A percentile compares a stretch with the other conserved stretches of the same genome.
Conservation (phyloP, 2,113 vertebrate species). For the Cebus imitator region DNA sequence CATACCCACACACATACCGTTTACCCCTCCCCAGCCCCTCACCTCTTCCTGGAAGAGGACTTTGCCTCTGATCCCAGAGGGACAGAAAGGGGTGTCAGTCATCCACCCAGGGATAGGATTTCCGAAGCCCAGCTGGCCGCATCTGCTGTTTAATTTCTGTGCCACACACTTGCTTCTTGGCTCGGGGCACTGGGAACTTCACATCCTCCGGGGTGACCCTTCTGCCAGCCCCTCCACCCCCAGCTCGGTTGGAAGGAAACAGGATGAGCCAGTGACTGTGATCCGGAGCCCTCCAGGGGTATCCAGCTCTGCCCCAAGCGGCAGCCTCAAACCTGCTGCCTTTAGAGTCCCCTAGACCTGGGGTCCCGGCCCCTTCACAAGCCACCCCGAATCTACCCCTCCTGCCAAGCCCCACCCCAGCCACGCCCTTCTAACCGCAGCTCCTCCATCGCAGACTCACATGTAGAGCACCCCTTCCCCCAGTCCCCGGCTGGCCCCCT, state of each 20-base stretch:
- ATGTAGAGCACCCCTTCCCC: slow-evolving; percentile 60
- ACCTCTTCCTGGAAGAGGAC: neutral
- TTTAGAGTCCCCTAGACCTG: neutral
- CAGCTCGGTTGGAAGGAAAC: neutral
- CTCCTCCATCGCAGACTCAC: slow-evolving; percentile 83
- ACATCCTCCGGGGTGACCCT: neutral
- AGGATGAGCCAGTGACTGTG: rapidly evolving
- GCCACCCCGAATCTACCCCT: neutral
- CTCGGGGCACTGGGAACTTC: neutral
- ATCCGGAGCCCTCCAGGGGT: neutral
- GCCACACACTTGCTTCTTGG: neutral
- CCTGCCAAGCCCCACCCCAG: neutral
- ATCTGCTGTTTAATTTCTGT: neutral
- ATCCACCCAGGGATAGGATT: rapidly evolving
- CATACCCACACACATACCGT: rapidly evolving
- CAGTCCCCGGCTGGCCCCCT: rapidly evolving
- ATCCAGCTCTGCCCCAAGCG: neutral
- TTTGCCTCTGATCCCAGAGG: neutral
- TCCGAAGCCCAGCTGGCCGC: neutral
- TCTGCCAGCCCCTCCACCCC: neutral
- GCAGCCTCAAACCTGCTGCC: neutral
- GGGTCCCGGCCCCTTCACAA: neutral
- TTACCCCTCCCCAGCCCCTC: neutral
- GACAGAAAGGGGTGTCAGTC: too few species aligned
- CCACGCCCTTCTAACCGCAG: slow-evolving; percentile 82